phyloP scores from a whole-genome alignment of 2,797 vertebrate species.

The Carcharodon carcharias region DNA sequence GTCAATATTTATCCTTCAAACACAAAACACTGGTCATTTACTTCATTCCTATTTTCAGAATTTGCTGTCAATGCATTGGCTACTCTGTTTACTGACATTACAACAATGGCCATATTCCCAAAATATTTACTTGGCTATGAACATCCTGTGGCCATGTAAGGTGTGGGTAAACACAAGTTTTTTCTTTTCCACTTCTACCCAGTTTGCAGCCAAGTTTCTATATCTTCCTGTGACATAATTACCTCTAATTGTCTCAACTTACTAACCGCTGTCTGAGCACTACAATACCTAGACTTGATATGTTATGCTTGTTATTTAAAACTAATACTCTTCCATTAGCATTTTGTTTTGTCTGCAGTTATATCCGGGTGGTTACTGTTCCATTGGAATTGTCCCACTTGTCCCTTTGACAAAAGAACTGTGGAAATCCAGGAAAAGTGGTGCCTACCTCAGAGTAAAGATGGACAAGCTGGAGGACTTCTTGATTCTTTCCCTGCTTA shows the following conservation, averaged over 20 bases:
- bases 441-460: not conserved
- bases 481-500: not conserved
- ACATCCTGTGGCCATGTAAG: not conserved
- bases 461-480: not conserved
- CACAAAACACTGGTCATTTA: not conserved
- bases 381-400: not conserved
- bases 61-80: not conserved
- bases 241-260: not conserved
- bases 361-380: not conserved
- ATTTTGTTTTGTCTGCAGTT: not conserved
- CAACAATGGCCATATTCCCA: not conserved
- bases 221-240: not conserved
- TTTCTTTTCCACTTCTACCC: not conserved
- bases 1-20: not conserved
- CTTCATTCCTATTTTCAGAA: not conserved
- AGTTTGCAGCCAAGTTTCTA: not conserved
- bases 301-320: not conserved
- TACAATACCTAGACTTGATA: not conserved
- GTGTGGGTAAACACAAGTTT: not conserved
- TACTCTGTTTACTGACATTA: not conserved
- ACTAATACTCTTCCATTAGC: not conserved
- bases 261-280: not conserved
- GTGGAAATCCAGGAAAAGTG: not conserved
- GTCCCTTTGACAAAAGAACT: not conserved
- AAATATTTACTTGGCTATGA: not conserved